Percentiles rank a stretch among this genome's conserved stretches.
Evolutionary conservation across 2,797 vertebrate species (phyloP).

Genomic region (Nannoperca australis): DNA sequence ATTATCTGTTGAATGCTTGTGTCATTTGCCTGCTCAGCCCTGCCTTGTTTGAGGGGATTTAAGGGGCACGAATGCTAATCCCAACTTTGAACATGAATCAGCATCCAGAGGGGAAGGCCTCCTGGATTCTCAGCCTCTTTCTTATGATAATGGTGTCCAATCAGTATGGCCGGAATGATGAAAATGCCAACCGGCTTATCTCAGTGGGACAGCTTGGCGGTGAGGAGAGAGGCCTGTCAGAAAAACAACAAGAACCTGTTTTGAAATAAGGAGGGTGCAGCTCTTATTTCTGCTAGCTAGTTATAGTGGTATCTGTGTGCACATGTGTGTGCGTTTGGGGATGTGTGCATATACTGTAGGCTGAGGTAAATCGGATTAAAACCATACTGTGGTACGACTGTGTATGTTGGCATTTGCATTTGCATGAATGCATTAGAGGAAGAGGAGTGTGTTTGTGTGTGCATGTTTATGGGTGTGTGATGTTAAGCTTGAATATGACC

Average conservation of each 20-base stretch:
- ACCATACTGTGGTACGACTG: background rate
- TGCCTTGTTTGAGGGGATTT: conserved; percentile 97
- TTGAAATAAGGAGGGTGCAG: conserved; percentile 55
- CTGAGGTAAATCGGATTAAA: conserved; percentile 18
- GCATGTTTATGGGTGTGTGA: conserved; percentile 9
- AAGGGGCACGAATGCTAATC: conserved; percentile 92
- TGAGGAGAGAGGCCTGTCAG: conserved; percentile 67
- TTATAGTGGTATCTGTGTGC: conserved; percentile 34
- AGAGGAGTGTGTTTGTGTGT: conserved; percentile 1
- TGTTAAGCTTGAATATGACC: conserved; percentile 28
- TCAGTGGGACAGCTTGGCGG: conserved; percentile 88
- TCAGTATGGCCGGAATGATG: conserved; percentile 84
- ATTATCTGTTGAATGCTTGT: conserved; percentile 87
- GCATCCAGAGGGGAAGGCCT: conserved; percentile 82
- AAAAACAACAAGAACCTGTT: conserved; percentile 76
- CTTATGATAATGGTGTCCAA: conserved; percentile 92
- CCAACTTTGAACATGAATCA: conserved; percentile 96
- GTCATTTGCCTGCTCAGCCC: conserved; percentile 84
- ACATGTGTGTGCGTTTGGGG: conserved; percentile 4
- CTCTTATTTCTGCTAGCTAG: conserved; percentile 40
- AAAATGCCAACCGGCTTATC: conserved; percentile 95
- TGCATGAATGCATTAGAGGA: background rate
- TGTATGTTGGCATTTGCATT: conserved; percentile 38
- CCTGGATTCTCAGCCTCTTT: conserved; percentile 90
- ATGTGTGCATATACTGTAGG: background rate